Conservation (phyloP, 2,797 vertebrate species). For the Rachycentron canadum region DNA sequence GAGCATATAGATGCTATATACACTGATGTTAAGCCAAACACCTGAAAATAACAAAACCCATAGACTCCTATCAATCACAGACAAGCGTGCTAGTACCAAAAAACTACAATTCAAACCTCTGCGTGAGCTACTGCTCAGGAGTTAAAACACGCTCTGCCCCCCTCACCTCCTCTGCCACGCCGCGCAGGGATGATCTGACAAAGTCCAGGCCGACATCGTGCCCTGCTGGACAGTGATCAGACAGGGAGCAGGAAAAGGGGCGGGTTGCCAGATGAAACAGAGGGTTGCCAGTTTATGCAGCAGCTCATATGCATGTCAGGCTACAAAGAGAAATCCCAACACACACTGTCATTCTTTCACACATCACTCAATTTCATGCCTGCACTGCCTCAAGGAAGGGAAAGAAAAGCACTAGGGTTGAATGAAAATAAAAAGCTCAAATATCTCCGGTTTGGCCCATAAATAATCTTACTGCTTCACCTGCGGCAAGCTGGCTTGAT, state of each 20-base stretch:
- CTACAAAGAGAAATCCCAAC: constrained; percentile 50
- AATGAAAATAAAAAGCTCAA: constrained; percentile 29
- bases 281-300: constrained; percentile 57
- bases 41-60: constrained; percentile 36
- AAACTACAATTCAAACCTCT: constrained; percentile 19
- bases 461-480: constrained; percentile 28
- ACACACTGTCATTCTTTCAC: constrained; percentile 47
- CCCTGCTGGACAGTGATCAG: constrained; percentile 53
- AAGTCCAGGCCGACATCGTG: constrained; percentile 39
- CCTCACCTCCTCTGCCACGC: constrained; percentile 14
- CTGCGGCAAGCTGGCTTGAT: constrained; percentile 43
- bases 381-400: constrained; percentile 21
- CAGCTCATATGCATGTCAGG: constrained; percentile 45
- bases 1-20: not conserved
- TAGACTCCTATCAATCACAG: constrained; percentile 46
- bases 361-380: constrained; percentile 23
- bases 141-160: constrained; percentile 15
- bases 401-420: not conserved
- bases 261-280: constrained; percentile 57
- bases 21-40: constrained; percentile 16
- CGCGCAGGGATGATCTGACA: constrained; percentile 22
- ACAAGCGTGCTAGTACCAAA: constrained; percentile 7
- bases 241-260: constrained; percentile 35
- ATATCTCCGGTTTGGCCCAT: constrained; percentile 13
- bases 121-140: constrained; percentile 30